Evolutionary conservation across 2,888 invertebrate genomes (phyloP).

Genomic region (Ochropleura plecta): DNA sequence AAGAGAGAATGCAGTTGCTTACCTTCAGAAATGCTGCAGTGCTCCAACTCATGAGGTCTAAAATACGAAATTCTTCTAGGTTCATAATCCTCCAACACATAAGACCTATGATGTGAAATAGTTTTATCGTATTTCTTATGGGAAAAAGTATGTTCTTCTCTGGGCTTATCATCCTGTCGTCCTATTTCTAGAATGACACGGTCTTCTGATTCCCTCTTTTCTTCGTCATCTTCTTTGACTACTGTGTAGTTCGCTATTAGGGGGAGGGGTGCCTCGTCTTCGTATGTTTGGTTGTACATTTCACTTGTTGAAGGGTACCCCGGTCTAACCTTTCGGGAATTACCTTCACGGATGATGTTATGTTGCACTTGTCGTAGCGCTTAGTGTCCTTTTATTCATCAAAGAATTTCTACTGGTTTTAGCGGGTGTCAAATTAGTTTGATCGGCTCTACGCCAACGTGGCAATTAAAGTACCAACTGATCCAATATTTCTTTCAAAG

Average conservation of each 20-base stretch:
- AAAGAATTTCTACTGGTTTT: background rate
- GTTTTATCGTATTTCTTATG: constrained; percentile 90
- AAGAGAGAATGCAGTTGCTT: constrained; percentile 42
- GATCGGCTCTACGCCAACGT: constrained; percentile 12
- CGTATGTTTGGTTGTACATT: constrained; percentile 84
- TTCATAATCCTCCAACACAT: constrained; percentile 86
- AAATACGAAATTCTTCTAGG: constrained; percentile 81
- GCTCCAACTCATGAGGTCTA: constrained; percentile 83
- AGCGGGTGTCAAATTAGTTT: background rate
- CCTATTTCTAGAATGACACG: constrained; percentile 89
- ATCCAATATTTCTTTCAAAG: constrained; percentile 8
- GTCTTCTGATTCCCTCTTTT: constrained; percentile 82
- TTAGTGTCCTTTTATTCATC: background rate
- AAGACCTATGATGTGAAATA: constrained; percentile 86
- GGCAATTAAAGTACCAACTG: constrained; percentile 16
- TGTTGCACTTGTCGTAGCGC: constrained; percentile 7
- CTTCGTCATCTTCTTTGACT: constrained; percentile 82
- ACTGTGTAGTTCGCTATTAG: constrained; percentile 84
- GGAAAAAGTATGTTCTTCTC: constrained; percentile 86
- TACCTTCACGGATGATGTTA: background rate
- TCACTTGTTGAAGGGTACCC: constrained; percentile 1
- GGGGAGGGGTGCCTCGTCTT: constrained; percentile 83
- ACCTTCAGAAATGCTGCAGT: constrained; percentile 77
- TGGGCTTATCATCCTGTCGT: constrained; percentile 85
- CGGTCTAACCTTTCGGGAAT: background rate